phyloP scores from a whole-genome alignment of 2,888 invertebrate species.

The Noctuana brunneofusca region DNA sequence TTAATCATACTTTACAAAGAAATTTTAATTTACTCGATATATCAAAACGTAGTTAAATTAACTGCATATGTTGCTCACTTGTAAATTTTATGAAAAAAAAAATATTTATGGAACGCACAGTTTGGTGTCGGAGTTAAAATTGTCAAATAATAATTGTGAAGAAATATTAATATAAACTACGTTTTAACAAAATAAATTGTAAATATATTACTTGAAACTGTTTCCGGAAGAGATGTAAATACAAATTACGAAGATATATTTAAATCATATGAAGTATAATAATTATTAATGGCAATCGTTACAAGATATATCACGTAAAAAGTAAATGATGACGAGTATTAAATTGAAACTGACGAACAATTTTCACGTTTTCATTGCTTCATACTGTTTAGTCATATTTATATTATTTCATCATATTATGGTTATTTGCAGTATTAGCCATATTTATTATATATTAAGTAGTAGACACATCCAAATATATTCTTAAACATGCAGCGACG shows the following conservation, averaged over 20 bases:
- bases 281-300: background rate
- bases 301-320: background rate
- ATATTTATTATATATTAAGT: background rate
- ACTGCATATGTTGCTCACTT: conserved; percentile 41
- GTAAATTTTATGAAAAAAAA: conserved; percentile 38
- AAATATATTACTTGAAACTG: conserved; percentile 18
- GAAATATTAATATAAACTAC: conserved; percentile 3
- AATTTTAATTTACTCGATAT: conserved; percentile 1
- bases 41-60: conserved; percentile 25
- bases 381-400: background rate
- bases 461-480: background rate
- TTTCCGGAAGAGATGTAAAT: background rate
- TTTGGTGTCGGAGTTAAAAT: background rate
- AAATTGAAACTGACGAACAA: conserved; percentile 30
- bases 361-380: conserved; percentile 1
- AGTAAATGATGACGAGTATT: conserved; percentile 3
- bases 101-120: conserved; percentile 15
- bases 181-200: conserved; percentile 13
- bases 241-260: background rate
- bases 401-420: background rate
- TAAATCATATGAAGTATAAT: background rate
- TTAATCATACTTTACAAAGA: background rate
- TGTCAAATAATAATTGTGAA: background rate
- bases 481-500: background rate
- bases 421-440: background rate